Base-by-base conservation (phyloP, 1,140 invertebrate genomes). In the Trichomalopsis sarcophagae region DNA sequence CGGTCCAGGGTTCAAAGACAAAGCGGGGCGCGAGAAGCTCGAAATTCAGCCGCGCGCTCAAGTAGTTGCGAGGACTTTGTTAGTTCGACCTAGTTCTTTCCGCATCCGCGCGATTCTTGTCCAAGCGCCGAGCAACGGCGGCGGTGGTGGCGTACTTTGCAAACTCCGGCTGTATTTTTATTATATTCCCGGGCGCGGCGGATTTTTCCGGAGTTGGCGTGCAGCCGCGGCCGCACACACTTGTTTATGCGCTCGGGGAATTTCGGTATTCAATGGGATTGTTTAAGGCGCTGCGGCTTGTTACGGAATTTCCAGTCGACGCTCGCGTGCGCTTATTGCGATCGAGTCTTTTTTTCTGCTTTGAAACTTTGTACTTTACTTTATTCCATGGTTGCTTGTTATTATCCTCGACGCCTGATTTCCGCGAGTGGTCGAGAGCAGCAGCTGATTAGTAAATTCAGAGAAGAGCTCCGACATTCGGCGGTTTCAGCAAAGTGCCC, bases 61-160 rank as follows among this genome's bases (percentile, higher is more conserved):
- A 71, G 74, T 79, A 69, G 75, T 81, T 68, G 2, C 13, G 68
- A 47, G 69, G 33, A 73, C 76, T 87, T 81, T 83, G 83, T 82
- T 84, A 87, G 79, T 87, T 84, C 77, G 79, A 81, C 86, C 86
- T 33, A 84, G 73, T 87, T 87, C 74, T 81, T 76, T 80, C 76
- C 62, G 14, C 71, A 74, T 66, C 73, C 62, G 21, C 55, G 30
- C 36, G 40, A 77, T 21, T 77, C 74, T 83, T 77, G 82, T 68
- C 74, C 33, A 47, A 30, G 73, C 10, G 50, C n/a, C 17, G 13
- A 17, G 50, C 50, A 27, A 27, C 27, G 27, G 27, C 27, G 27
- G 27, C 27, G 27, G 27, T 27, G 13, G 44, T 4, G 13, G 30
- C 55, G 27, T 11, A 44, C 78, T 80, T 66, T 73, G 2, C 55